Base-by-base conservation (phyloP, 2,888 invertebrate genomes). In the Malachius bipustulatus region DNA sequence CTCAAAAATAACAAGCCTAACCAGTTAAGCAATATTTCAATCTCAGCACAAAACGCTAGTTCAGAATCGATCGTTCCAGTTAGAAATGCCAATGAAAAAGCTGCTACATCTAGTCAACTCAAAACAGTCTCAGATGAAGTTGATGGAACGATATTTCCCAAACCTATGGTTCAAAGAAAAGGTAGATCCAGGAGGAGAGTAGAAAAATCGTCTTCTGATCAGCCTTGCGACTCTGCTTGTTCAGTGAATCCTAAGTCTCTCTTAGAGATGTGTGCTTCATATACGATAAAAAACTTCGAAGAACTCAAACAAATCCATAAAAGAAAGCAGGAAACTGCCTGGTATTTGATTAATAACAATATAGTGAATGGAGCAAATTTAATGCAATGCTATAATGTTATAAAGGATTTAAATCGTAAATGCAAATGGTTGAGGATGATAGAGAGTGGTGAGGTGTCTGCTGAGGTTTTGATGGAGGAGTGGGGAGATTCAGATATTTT, bases 361-460 rank as follows among this genome's bases (percentile, higher is more conserved):
- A 35, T 32, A 16, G 42, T 39, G 11, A 30, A n/a, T 14, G 45
- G 43, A 34, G 44, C 36, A 29, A 32, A 41, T 10, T 44, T 55
- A 34, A 41, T 47, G 9, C 39, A 47, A 37, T 55, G 55, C 32
- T 59, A 60, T 38, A 46, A 44, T 9, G 47, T 53, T 3, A 43
- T 60, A 13, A 46, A 51, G 35, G 57, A 61, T 47, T 39, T 59
- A 16, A 60, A 62, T 37, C 56, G 53, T 39, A 61, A 60, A 44
- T 41, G 45, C 11, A 55, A 56, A 42, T 50, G 54, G 45, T 42
- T 61, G 37, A 43, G 57, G 14, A 52, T 56, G 41, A 52, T 62
- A 34, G 57, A 59, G 38, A 47, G 50, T 24, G 55, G 55, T 29
- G 51, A 59, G 36, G 48, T 57, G 14, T 47, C 56, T 6, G 43